A percentile compares a stretch with the other conserved stretches of the same genome.
Evolutionary conservation across 2,888 invertebrate genomes (phyloP).

Genomic region (Hartigia nigra): DNA sequence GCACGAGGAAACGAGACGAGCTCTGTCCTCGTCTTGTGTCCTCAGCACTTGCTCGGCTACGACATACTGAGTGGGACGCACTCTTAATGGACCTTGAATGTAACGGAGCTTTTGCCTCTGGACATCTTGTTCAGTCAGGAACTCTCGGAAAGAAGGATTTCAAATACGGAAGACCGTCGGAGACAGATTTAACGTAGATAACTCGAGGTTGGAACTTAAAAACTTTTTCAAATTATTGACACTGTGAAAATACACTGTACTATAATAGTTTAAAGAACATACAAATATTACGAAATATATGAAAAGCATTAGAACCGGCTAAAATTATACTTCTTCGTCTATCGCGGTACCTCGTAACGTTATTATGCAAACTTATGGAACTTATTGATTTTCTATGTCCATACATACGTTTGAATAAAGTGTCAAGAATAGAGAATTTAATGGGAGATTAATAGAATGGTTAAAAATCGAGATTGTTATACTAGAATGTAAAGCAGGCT

Average conservation of each 20-base stretch:
- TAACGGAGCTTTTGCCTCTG: background rate
- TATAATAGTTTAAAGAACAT: background rate
- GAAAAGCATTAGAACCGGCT: background rate
- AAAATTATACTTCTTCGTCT: background rate
- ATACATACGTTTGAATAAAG: background rate
- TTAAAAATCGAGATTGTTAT: background rate
- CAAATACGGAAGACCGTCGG: background rate
- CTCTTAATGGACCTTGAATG: background rate
- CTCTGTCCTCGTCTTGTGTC: background rate
- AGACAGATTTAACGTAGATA: background rate
- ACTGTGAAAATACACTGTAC: background rate
- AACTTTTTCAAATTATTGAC: background rate
- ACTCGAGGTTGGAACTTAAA: background rate
- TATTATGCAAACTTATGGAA: background rate
- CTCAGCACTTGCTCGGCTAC: background rate
- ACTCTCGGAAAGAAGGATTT: background rate
- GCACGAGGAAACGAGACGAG: conserved; percentile 19
- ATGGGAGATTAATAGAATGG: background rate
- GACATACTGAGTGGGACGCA: background rate
- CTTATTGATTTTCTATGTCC: background rate
- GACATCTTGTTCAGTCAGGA: background rate
- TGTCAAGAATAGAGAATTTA: background rate
- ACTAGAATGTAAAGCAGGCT: conserved; percentile 19
- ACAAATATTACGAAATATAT: background rate
- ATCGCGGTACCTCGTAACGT: background rate